Evolutionary conservation across 2,113 vertebrate genomes (phyloP), one percentile per base, ranked within the genome.

Genomic region (Oryzias javanicus): DNA sequence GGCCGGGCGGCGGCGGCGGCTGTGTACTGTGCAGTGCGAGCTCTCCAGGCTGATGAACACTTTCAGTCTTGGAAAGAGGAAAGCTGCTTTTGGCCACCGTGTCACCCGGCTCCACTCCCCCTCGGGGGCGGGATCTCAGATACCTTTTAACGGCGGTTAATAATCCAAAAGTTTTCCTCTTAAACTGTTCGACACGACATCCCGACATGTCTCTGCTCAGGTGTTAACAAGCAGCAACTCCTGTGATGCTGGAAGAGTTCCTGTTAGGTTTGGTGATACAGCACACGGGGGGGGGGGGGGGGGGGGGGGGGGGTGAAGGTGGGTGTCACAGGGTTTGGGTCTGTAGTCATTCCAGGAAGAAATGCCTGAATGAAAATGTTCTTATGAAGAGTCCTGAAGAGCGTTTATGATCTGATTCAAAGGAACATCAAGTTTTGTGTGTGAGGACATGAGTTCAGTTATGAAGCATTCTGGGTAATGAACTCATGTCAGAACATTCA

Each of bases 101-200:
- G 5, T 56, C 64, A 64, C 72, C 64, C 20, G 42, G 46, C 49
- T 49, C 44, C 58, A 68, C 56, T 52, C 57, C 47, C 67, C 65
- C 71, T 62, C 27, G 14, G 64, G 55, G 61, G 65, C 59, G 51
- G 19, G n/a, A 74, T 70, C 58, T 71, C 60, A 55, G 51, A 59
- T 62, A 56, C 66, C 64, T 79, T 70, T 78, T 75, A 74, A 42
- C 22, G 45, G 14, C 49, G 53, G 61, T 82, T 53, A 75, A 78
- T 85, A 81, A 85, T 80, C 58, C 70, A 64, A 69, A 59, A 59
- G 44, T 62, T 71, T 58, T 49, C 57, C 72, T 50, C 57, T 76
- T 44, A 74, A 72, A 17, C 67, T 55, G 22, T 62, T 42, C 35
- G 67, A 47, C 2, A 19, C n/a, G 60, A 60, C 48, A 2, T 50